Percentiles rank a stretch among this genome's conserved stretches.
These are phyloP conservation scores for Chalcis sispes DNA, from an alignment of 2,888 invertebrate species.

Conservation along the genomic window DNA sequence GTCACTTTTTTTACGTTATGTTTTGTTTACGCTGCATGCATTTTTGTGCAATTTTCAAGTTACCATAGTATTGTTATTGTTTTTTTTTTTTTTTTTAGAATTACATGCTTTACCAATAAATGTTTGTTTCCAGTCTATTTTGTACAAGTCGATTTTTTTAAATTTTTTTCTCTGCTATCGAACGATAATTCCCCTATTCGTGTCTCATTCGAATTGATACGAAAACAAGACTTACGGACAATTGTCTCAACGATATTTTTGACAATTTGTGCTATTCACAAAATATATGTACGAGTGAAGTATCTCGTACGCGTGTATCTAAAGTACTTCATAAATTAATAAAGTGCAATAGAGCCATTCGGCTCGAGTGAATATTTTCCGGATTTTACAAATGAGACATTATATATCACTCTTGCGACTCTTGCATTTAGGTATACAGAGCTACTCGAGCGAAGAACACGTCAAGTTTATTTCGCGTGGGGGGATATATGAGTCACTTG, in stretches of 20 bases:
- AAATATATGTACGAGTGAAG: not conserved
- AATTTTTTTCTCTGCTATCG: constrained; percentile 4
- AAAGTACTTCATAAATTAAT: constrained; percentile 1
- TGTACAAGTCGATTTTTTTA: constrained; percentile 3
- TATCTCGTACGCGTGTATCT: not conserved
- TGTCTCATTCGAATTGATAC: constrained; percentile 10
- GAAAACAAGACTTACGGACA: not conserved
- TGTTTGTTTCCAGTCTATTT: constrained; percentile 40
- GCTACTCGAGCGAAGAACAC: not conserved
- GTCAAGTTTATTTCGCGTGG: constrained; percentile 28
- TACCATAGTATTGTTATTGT: constrained; percentile 16
- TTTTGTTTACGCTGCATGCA: constrained; percentile 46
- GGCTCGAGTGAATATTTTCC: not conserved
- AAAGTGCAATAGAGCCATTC: not conserved
- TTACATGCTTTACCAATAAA: constrained; percentile 39
- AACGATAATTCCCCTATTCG: not conserved
- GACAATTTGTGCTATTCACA: no score
- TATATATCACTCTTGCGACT: not conserved
- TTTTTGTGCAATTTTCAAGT: constrained; percentile 27
- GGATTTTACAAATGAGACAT: not conserved
- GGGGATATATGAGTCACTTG: constrained; percentile 20
- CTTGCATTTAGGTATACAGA: not conserved
- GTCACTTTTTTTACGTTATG: constrained; percentile 23
- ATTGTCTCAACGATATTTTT: not conserved
- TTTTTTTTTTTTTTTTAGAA: constrained; percentile 16